A percentile compares a stretch with the other conserved stretches of the same genome.
phyloP scores from a whole-genome alignment of 2,797 vertebrate genomes.

The Siniperca obscura region DNA sequence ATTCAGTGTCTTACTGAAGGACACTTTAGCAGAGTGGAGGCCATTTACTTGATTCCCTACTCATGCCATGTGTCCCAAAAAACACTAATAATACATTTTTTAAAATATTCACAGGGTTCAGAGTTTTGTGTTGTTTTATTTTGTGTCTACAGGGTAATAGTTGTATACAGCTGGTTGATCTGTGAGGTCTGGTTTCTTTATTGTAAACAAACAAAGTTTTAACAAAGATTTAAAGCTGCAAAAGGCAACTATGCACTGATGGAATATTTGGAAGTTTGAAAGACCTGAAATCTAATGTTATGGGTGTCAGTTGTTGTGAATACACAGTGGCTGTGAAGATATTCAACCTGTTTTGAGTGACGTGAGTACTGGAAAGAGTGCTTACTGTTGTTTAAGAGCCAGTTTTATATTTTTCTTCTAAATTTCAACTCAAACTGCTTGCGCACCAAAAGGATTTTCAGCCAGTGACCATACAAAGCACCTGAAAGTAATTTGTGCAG shows the following conservation, averaged over 20 bases:
- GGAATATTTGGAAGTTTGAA: not conserved
- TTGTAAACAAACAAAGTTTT: not conserved
- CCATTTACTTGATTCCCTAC: not conserved
- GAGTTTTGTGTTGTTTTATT: not conserved
- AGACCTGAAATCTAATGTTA: not conserved
- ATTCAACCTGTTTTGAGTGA: too few species aligned
- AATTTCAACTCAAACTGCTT: not conserved
- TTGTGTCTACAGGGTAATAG: not conserved
- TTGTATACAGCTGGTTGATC: not conserved
- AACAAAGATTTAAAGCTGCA: not conserved
- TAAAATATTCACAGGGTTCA: not conserved
- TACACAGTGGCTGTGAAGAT: not conserved
- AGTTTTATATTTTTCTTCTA: not conserved
- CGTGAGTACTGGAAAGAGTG: not conserved
- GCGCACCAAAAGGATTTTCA: not conserved
- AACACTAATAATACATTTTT: not conserved
- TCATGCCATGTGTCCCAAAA: not conserved
- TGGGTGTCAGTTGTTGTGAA: not conserved
- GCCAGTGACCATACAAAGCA: not conserved
- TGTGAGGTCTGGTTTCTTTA: not conserved
- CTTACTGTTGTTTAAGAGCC: not conserved
- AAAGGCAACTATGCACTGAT: not conserved
- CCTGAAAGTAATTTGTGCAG: not conserved
- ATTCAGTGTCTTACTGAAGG: not conserved
- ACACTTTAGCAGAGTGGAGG: not conserved